Percentiles rank a stretch among this genome's conserved stretches.
Conservation (phyloP, 2,888 invertebrate species). For the Silvanus unidentatus region DNA sequence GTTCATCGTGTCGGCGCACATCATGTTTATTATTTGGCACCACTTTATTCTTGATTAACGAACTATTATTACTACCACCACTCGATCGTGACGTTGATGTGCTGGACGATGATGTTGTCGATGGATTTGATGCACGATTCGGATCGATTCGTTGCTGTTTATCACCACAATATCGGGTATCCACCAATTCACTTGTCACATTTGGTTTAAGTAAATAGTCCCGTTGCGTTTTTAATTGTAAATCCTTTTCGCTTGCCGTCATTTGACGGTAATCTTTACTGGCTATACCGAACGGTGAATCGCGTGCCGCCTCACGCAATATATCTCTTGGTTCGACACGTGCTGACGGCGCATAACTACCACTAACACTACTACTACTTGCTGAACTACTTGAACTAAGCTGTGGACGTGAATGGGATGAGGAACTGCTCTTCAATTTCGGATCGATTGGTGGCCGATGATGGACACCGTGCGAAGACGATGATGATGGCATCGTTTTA, state of each 20-base stretch:
- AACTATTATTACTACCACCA: background rate
- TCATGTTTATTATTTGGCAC: background rate
- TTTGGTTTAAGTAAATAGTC: conserved; percentile 35
- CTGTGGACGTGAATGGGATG: conserved; percentile 30
- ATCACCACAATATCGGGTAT: conserved; percentile 25
- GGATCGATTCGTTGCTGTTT: conserved; percentile 20
- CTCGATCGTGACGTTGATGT: too few relatives aligned
- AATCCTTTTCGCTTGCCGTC: conserved; percentile 6
- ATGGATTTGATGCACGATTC: conserved; percentile 14
- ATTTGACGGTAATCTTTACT: conserved; percentile 21
- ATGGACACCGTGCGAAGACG: conserved; percentile 23
- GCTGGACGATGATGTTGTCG: conserved; percentile 11
- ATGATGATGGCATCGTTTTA: conserved; percentile 9
- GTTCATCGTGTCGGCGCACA: background rate
- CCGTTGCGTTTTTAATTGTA: conserved; percentile 31
- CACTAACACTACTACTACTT: conserved; percentile 3
- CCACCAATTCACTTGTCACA: conserved; percentile 18
- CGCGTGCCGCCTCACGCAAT: conserved; percentile 38
- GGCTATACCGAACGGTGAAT: conserved; percentile 32
- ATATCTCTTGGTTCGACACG: conserved; percentile 36
- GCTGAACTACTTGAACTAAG: conserved; percentile 20
- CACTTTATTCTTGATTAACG: background rate
- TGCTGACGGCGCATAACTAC: conserved; percentile 10
- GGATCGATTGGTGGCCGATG: conserved; percentile 35
- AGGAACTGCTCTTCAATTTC: conserved; percentile 30